Percentiles rank a stretch among this genome's conserved stretches.
These are phyloP conservation scores for Chloroclystis v-ata DNA, from an alignment of 2,888 invertebrate species.

Conservation along the genomic window DNA sequence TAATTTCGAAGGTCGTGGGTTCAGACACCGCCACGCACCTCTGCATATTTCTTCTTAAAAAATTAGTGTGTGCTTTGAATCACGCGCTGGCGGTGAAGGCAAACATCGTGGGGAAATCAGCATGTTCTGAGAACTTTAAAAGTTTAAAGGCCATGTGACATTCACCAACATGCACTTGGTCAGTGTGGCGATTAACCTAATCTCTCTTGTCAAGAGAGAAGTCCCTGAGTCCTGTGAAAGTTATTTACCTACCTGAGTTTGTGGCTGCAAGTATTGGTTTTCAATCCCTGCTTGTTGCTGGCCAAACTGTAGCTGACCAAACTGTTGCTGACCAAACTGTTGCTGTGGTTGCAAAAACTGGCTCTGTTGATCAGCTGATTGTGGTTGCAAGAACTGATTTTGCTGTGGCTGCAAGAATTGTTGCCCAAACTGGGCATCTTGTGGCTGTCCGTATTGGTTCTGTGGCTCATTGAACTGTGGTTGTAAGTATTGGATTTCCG, in stretches of 20 bases:
- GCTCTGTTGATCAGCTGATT: conserved; percentile 15
- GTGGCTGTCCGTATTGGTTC: conserved; percentile 6
- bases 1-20: too few species aligned
- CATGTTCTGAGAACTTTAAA: too few species aligned
- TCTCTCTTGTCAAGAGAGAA: neutral
- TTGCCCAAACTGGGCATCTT: conserved; percentile 12
- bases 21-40: too few species aligned
- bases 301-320: too few species aligned
- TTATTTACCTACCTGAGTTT: conserved; percentile 11
- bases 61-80: too few species aligned
- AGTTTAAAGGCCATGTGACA: too few species aligned
- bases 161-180: too few species aligned
- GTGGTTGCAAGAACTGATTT: conserved; percentile 18
- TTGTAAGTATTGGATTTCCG: conserved; percentile 17
- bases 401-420: conserved; percentile 26
- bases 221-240: neutral
- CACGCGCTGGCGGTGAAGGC: too few species aligned
- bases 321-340: too few species aligned
- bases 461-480: conserved; percentile 6
- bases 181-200: too few species aligned
- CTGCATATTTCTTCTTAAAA: too few species aligned
- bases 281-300: conserved; percentile 15
- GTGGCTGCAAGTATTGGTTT: conserved; percentile 23
- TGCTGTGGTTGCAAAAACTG: conserved; percentile 18
- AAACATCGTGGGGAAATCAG: too few species aligned